Evolutionary conservation across 1,140 invertebrate species (phyloP).

Genomic region (Probaryconus sp.): DNA sequence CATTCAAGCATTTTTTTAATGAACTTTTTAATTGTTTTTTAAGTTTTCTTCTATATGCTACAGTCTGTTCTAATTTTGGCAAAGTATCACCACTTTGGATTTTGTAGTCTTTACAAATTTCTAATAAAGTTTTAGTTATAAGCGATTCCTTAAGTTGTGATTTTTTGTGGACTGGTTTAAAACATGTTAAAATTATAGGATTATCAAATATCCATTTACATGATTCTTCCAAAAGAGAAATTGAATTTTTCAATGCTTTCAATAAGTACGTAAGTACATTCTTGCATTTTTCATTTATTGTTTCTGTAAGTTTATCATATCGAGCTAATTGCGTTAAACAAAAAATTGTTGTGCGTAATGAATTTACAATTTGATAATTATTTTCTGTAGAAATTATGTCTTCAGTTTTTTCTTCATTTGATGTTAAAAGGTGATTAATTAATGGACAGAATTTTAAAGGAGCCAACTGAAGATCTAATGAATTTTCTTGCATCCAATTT

Average conservation of each 20-base stretch:
- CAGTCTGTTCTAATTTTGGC: constrained; percentile 41
- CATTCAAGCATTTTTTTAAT: constrained; percentile 46
- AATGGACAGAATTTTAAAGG: constrained; percentile 15
- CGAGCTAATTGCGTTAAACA: constrained; percentile 68
- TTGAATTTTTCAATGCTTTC: constrained; percentile 51
- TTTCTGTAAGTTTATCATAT: constrained; percentile 36
- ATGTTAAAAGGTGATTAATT: constrained; percentile 19
- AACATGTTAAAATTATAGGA: constrained; percentile 79
- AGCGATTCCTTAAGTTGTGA: constrained; percentile 69
- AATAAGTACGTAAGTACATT: constrained; percentile 63
- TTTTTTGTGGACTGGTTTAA: constrained; percentile 76
- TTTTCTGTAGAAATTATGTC: background rate
- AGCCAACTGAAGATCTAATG: constrained; percentile 27
- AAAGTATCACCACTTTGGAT: constrained; percentile 37
- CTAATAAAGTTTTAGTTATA: constrained; percentile 75
- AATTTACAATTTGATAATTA: constrained; percentile 31
- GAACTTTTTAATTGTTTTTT: constrained; percentile 53
- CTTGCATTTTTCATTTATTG: constrained; percentile 59
- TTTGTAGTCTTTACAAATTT: constrained; percentile 62
- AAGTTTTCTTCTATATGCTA: constrained; percentile 68
- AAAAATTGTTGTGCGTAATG: constrained; percentile 65
- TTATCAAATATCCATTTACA: constrained; percentile 76
- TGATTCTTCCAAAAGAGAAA: constrained; percentile 50
- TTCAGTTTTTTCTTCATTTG: constrained; percentile 6
- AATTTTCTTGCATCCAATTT: constrained; percentile 55